Base-by-base conservation (phyloP, 2,797 vertebrate species). In the Cynodonichthys magdalenae region DNA sequence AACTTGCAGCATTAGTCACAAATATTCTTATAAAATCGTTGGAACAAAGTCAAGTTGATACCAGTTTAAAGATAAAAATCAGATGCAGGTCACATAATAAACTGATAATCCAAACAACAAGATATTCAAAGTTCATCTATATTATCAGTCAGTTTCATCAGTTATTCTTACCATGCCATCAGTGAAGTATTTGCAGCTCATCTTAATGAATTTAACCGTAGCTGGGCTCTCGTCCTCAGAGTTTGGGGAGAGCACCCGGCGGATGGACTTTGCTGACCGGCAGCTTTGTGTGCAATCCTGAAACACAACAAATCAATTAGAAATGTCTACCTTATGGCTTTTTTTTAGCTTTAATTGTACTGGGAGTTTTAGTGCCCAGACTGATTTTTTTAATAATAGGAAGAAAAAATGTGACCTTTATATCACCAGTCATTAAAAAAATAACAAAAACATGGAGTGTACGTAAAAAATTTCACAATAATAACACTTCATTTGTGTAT, bases 121-220 rank as follows among this genome's bases (percentile, higher is more conserved):
- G 20, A 48, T 12, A 10, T 39, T 24, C 12, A 5, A 15, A 7
- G 36, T 53, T 39, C 8, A 18, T 2, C 45, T 47, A 19, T 5
- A 19, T 15, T 14, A 19, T 1, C 27, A 34, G 27, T 9, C 0
- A 41, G 12, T 39, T 12, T 39, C 31, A 60, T 15, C 3, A 27
- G 50, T 45, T 15, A 6, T n/a, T 84, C 88, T 53, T 89, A 98
- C 98, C 97, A 98, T 98, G 74, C 98, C 98, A 52, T 99, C 97
- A 0, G 97, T 99, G 89, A 99, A 99, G 74, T 96, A 99, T 56
- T 97, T 97, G 89, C 98, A 99, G 87, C 98, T 99, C 96, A 99
- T 99, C 91, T 99, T 99, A 73, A 99, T 93, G 86, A 99, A 99
- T 83, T 96, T 98, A 60, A 96, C 95, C 0, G 95, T 94, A 3